Conservation (phyloP, 1,140 invertebrate genomes). For the Formica selysi region DNA sequence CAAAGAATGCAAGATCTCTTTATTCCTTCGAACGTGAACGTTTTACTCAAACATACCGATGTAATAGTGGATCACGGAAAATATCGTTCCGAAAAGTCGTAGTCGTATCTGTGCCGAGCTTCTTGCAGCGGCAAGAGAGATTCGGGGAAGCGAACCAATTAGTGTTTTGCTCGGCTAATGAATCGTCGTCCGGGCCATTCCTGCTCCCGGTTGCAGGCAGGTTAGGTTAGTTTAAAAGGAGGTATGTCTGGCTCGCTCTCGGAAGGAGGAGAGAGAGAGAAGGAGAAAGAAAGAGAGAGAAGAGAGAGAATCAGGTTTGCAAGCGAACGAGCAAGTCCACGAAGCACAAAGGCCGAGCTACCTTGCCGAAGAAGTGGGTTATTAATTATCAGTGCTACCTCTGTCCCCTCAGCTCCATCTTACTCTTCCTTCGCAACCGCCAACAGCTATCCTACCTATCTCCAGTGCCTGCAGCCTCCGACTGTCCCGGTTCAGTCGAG, state of each 20-base stretch:
- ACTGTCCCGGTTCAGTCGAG: conserved; percentile 17
- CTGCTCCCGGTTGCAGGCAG: conserved; percentile 55
- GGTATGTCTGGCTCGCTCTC: conserved; percentile 64
- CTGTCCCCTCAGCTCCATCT: conserved; percentile 45
- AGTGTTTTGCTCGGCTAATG: conserved; percentile 79
- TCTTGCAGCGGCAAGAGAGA: conserved; percentile 42
- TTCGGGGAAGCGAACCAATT: conserved; percentile 79
- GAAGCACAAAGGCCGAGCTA: conserved; percentile 72
- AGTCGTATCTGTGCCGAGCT: conserved; percentile 64
- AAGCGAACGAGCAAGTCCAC: conserved; percentile 50
- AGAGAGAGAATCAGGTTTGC: conserved; percentile 45
- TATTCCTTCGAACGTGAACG: conserved; percentile 18
- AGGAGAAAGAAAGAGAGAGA: conserved; percentile 26
- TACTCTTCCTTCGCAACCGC: conserved; percentile 29
- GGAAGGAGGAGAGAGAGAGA: conserved; percentile 2
- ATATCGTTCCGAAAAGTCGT: conserved; percentile 56
- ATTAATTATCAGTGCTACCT: conserved; percentile 77
- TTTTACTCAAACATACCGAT: neutral
- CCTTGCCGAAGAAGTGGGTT: conserved; percentile 75
- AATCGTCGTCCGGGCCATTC: conserved; percentile 74
- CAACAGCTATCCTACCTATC: conserved; percentile 40
- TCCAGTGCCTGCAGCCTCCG: conserved; percentile 26
- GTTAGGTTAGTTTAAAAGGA: conserved; percentile 63
- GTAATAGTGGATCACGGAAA: conserved; percentile 65
- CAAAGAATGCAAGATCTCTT: conserved; percentile 2